A percentile compares a stretch with the other conserved stretches of the same genome.
Evolutionary conservation across 2,113 vertebrate genomes (phyloP).

Genomic region (Alexandromys fortis): DNA sequence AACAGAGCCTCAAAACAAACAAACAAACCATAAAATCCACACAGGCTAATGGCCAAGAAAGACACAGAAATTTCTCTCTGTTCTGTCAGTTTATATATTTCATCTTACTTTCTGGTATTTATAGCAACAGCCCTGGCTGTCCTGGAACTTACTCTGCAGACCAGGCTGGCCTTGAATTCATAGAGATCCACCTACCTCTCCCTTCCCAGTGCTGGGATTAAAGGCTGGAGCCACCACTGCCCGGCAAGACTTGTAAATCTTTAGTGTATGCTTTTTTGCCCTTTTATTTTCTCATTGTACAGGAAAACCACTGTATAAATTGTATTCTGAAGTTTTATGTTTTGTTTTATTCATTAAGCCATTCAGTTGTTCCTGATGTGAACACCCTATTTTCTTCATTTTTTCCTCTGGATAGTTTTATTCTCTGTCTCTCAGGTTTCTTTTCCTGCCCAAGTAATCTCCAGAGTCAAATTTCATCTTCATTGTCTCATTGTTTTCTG

Average conservation of each 20-base stretch:
- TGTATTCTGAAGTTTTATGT: neutral
- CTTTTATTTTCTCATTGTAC: neutral
- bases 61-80: neutral
- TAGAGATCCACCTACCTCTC: too few relatives aligned
- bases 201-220: too few relatives aligned
- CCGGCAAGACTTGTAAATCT: conserved; percentile 15
- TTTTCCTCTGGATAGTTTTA: neutral
- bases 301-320: neutral
- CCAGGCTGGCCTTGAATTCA: too few relatives aligned
- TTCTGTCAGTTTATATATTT: conserved; percentile 12
- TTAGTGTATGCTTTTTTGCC: neutral
- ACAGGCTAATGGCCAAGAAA: neutral
- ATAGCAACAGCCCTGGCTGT: neutral
- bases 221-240: neutral
- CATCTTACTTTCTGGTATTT: neutral
- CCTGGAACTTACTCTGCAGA: too few relatives aligned
- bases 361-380: neutral
- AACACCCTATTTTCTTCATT: conserved; percentile 6
- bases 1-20: neutral
- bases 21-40: neutral
- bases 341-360: neutral
- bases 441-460: neutral
- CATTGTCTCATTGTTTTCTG: neutral
- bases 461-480: conserved; percentile 27
- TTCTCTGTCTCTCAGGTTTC: neutral